Conservation (phyloP, 2,888 invertebrate species). For the Sinodicranocentrus sp. region DNA sequence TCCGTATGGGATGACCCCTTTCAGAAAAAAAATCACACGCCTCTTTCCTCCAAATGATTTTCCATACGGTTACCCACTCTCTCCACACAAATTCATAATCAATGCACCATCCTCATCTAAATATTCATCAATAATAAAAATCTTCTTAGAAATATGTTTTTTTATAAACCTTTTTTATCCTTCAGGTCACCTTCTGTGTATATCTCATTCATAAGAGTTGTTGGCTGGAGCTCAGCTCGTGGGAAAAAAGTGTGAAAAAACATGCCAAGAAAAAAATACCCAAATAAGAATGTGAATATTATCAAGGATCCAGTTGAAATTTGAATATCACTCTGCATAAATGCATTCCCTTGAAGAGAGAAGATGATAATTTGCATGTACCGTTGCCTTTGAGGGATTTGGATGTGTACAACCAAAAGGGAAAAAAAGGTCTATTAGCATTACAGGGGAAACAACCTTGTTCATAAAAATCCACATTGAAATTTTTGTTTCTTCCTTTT, state of each 20-base stretch:
- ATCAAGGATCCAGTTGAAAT: slow-evolving; percentile 26
- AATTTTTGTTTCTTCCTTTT: slow-evolving; percentile 24
- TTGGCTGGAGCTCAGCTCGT: slow-evolving; percentile 27
- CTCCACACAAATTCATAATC: neutral
- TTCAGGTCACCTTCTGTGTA: neutral
- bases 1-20: no score
- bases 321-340: slow-evolving; percentile 50
- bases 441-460: slow-evolving; percentile 33
- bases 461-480: slow-evolving; percentile 32
- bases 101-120: neutral
- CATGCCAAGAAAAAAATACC: slow-evolving; percentile 12
- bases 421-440: slow-evolving; percentile 45
- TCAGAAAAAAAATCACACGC: no score
- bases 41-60: no score
- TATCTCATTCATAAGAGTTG: neutral
- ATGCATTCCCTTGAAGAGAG: neutral
- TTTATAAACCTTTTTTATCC: neutral
- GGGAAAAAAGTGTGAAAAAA: slow-evolving; percentile 60
- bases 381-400: slow-evolving; percentile 60
- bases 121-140: slow-evolving; percentile 5
- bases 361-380: slow-evolving; percentile 56
- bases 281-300: slow-evolving; percentile 39
- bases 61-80: no score
- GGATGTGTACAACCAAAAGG: slow-evolving; percentile 29
- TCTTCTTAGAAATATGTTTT: no score